Evolutionary conservation across 2,888 invertebrate species (phyloP), one percentile per base, ranked within the genome.

Genomic region (Anoncus sp.): DNA sequence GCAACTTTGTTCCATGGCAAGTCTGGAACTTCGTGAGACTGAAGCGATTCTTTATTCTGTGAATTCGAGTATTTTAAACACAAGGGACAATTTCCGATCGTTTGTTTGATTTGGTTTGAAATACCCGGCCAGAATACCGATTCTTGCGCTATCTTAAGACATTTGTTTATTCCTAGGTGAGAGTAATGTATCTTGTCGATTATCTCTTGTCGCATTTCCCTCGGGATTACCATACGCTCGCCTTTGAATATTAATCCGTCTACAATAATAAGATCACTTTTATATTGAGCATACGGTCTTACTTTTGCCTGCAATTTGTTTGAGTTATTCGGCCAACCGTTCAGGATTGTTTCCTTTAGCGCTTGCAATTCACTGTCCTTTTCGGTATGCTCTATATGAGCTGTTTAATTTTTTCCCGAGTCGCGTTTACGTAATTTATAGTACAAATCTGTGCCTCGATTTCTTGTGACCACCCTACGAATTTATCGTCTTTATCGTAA

Each of bases 101-200:
- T 63, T 66, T 84, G 74, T 72, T 79, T 81, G 14, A 85, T 82
- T 78, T 80, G 70, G 70, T 81, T 81, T 16, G 57, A 76, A 81
- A 86, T 31, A 5, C 31, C 31, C 7, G 31, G 31, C 31, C 31
- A 31, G 31, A 31, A 31, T 31, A 31, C 31, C 85, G 75, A 75
- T 62, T 82, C 75, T 51, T 78, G 73, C 0, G 85, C 84, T 27
- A 81, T 71, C 22, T 49, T 80, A 53, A 83, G 78, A 70, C 81
- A 83, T 71, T 82, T 83, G 63, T 82, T 83, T 31, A 81, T 79
- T 0, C 85, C 84, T 60, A 84, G 67, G 63, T 88, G 86, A 7
- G 80, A 74, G 72, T 83, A 84, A 60, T 87, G 84, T 31, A 85
- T 72, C 66, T 69, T 75, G 7, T 78, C 49, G 35, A 86, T 79